phyloP scores from a whole-genome alignment of 2,113 vertebrate species.

The Charina bottae region DNA sequence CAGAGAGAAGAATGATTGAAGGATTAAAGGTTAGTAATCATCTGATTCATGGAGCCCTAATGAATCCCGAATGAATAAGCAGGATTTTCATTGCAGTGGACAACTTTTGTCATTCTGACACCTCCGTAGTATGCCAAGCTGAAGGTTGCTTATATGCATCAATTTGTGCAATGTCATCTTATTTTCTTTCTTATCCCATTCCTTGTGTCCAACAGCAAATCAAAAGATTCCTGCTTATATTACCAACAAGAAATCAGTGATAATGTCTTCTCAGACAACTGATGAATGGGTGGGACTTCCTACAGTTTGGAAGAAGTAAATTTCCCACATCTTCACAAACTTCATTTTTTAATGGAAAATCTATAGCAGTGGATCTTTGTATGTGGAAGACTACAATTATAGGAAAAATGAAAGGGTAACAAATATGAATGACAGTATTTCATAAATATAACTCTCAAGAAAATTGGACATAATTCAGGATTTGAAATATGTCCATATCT shows the following conservation, averaged over 20 bases:
- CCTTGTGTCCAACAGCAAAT: background rate
- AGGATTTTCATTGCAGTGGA: background rate
- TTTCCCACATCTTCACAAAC: background rate
- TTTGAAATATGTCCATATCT: background rate
- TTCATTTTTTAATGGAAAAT: background rate
- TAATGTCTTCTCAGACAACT: background rate
- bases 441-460: background rate
- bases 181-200: background rate
- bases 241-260: background rate
- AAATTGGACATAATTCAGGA: conserved; percentile 10
- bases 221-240: background rate
- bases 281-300: background rate
- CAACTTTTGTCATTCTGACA: background rate
- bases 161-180: background rate
- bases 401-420: background rate
- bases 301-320: background rate
- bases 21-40: background rate
- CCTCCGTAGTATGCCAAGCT: background rate
- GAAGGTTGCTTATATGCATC: background rate
- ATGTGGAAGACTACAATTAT: background rate
- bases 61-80: background rate
- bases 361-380: background rate
- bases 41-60: background rate
- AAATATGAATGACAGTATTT: background rate
- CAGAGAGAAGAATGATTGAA: background rate